phyloP scores from a whole-genome alignment of 2,888 invertebrate species.

The Lycaena phlaeas region DNA sequence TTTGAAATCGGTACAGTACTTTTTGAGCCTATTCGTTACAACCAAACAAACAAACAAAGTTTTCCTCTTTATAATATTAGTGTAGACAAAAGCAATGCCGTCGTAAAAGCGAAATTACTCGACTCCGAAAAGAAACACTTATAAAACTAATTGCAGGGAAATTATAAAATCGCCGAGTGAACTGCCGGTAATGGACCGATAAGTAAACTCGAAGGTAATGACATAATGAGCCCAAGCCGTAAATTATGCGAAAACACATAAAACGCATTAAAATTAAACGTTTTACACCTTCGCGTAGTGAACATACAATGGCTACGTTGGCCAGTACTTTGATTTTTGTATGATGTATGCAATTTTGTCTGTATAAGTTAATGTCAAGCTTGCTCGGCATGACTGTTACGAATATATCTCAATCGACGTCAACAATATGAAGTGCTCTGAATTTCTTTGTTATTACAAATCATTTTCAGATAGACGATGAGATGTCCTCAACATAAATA shows the following conservation, averaged over 20 bases:
- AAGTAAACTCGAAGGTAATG: constrained; percentile 21
- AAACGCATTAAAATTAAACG: constrained; percentile 21
- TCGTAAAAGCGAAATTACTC: no score
- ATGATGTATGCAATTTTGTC: background rate
- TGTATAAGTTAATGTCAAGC: background rate
- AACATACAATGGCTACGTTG: constrained; percentile 18
- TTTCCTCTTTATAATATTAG: background rate
- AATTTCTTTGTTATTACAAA: no score
- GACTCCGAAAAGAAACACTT: background rate
- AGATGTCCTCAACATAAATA: no score
- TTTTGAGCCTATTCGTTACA: no score
- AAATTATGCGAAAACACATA: constrained; percentile 21
- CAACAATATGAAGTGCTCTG: no score
- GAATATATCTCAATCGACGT: no score
- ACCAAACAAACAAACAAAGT: no score
- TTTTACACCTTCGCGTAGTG: constrained; percentile 20
- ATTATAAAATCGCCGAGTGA: background rate
- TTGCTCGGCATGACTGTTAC: no score
- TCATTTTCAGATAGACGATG: no score
- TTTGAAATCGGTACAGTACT: no score
- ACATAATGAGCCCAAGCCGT: constrained; percentile 21
- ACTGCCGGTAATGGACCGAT: constrained; percentile 18
- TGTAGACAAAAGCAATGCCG: background rate
- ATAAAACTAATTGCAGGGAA: background rate
- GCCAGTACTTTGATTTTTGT: constrained; percentile 7